Base-by-base conservation (phyloP, 2,888 invertebrate species). In the Eumacrocentrus americanus region DNA sequence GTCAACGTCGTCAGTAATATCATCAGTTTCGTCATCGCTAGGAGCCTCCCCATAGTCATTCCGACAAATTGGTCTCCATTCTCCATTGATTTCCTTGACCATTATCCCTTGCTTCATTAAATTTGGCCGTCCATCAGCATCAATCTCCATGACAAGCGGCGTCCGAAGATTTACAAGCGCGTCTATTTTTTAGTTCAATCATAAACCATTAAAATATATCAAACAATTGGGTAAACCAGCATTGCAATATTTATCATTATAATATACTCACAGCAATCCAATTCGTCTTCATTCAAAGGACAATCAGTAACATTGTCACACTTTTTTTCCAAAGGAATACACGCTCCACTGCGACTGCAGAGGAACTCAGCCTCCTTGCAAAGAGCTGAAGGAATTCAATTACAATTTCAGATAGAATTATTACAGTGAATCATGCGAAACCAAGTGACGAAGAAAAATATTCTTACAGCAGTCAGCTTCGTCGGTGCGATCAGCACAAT, bases 401-500 rank as follows among this genome's bases (percentile, higher is more conserved):
- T 18, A 61, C 46, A 35, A 46, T 34, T 35, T 35, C 9, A 14
- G 3, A 2, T 46, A 12, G 12, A 25, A 22, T n/a, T 1, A 23
- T 50, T 16, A 29, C 16, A n/a, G 12, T 25, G 23, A 2, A 22
- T 12, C 1, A 29, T 22, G 37, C 37, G 11, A 25, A 25, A 12
- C 6, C 9, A 6, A 22, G n/a, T 12, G 29, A 35, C 12, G 29
- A 20, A 9, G 46, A 14, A n/a, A 48, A 29, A 51, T 37, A 35
- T 44, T 69, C 84, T 84, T 83, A 91, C 91, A 83, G 75, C 93
- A 93, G 70, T 87, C 81, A 25, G 81, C 74, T 82, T 94, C 94
- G 75, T 94, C 94, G 11, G 87, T 86, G n/a, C 84, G 81, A 82
- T 92, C 91, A 40, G 82, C 81, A 72, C 93, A 93, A 73, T 94